Base-by-base conservation (phyloP, 1,140 invertebrate species). In the Pogonus chalceus region DNA sequence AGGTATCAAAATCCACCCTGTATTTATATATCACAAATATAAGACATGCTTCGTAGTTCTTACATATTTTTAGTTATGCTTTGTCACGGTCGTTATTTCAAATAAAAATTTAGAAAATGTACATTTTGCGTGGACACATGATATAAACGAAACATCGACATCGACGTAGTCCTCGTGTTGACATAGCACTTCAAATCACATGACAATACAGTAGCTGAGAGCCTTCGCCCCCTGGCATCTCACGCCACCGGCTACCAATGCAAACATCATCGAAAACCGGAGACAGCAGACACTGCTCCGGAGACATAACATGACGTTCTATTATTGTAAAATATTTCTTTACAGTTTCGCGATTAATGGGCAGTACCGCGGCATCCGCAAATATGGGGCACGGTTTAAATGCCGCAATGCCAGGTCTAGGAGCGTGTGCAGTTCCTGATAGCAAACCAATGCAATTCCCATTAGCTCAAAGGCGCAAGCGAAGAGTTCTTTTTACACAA, bases 401-500 rank as follows among this genome's bases (percentile, higher is more conserved):
- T 67, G 88, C 90, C 63, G 78, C 79, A 67, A 84, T 90, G 75
- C 82, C 86, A 52, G 81, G 82, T 47, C 74, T 86, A 65, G 83
- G 82, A 46, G 83, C 84, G 23, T 85, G 84, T 68, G 83, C 83
- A 52, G 82, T 85, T 4, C 80, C 83, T 62, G 88, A 90, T 69
- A 78, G 85, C 56, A 91, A 92, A 72, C 85, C 88, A 49, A 88
- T 94, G 82, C 90, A 93, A 72, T 93, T 93, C 72, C 90, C 90
- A 22, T 78, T 94, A 57, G 84, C 89, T 12, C 89, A 92, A 72
- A 76, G 90, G 59, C 77, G 96, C 62, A 99, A 99, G 74, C 80
- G 96, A 60, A 80, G 96, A 62, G 94, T 99, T 53, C 82, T 99
- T 37, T 99, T 99, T 75, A 97, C 94, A 24, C 96, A 98, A 75